A percentile compares a stretch with the other conserved stretches of the same genome.
Evolutionary conservation across 2,797 vertebrate genomes (phyloP).

Genomic region (Xenentodon cancila): DNA sequence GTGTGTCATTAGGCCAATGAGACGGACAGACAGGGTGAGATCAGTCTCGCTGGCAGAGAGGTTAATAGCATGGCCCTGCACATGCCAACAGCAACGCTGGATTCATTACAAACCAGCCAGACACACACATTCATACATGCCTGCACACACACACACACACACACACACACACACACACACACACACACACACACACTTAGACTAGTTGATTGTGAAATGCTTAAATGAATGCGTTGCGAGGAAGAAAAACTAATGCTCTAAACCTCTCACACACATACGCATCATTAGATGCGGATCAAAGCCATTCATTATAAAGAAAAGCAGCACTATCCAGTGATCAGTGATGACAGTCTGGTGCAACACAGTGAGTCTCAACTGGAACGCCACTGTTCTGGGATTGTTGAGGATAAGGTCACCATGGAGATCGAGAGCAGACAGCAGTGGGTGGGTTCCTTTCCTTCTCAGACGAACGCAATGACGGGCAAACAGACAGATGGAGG

Average conservation of each 20-base stretch:
- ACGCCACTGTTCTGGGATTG: slow-evolving; percentile 68
- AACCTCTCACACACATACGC: neutral
- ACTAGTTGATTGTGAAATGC: slow-evolving; percentile 33
- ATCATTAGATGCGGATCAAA: slow-evolving; percentile 53
- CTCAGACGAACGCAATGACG: slow-evolving; percentile 2
- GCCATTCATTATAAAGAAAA: slow-evolving; percentile 43
- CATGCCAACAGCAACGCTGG: slow-evolving; percentile 79
- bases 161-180: slow-evolving; percentile 1
- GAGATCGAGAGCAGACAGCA: slow-evolving; percentile 70
- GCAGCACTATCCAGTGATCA: slow-evolving; percentile 55
- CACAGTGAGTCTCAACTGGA: slow-evolving; percentile 56
- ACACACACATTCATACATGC: slow-evolving; percentile 21
- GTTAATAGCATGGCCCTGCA: slow-evolving; percentile 83
- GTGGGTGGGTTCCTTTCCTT: slow-evolving; percentile 55
- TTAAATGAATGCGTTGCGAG: slow-evolving; percentile 33
- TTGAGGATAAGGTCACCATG: slow-evolving; percentile 69
- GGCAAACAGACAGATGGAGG: slow-evolving; percentile 35
- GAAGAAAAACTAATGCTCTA: slow-evolving; percentile 36
- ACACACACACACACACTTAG: slow-evolving; percentile 8
- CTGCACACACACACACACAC: slow-evolving; percentile 3
- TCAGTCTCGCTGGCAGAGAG: slow-evolving; percentile 80
- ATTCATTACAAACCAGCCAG: slow-evolving; percentile 79
- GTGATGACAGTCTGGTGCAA: slow-evolving; percentile 60
- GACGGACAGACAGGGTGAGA: slow-evolving; percentile 78
- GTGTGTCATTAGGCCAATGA: slow-evolving; percentile 74